Conservation (phyloP, 2,888 invertebrate species). For the Noctua janthina region DNA sequence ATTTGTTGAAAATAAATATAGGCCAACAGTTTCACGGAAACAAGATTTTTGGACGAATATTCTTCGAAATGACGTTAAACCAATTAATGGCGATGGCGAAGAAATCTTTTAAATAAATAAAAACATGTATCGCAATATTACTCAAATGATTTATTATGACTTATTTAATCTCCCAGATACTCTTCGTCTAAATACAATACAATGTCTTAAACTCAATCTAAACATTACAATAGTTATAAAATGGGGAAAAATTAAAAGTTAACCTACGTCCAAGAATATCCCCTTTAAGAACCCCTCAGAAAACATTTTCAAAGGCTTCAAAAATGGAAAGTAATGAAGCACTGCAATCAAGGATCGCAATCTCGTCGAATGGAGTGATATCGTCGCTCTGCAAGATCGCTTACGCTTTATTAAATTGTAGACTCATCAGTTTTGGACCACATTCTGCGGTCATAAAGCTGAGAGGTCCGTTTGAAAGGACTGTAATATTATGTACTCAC, state of each 20-base stretch:
- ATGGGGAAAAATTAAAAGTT: not conserved
- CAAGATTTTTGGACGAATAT: not conserved
- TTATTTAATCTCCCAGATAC: not conserved
- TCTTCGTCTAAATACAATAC: not conserved
- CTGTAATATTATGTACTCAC: constrained; percentile 28
- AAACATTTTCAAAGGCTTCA: constrained; percentile 23
- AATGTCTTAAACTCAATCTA: not conserved
- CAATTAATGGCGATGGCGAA: no score
- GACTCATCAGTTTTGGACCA: constrained; percentile 50
- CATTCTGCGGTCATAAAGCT: constrained; percentile 40
- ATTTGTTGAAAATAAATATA: constrained; percentile 20
- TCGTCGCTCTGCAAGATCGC: constrained; percentile 40
- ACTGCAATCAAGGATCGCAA: constrained; percentile 52
- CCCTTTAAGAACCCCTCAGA: not conserved
- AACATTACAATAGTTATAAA: not conserved
- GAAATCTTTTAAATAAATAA: not conserved
- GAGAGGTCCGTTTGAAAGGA: constrained; percentile 30
- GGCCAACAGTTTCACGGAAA: not conserved
- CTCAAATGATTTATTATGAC: not conserved
- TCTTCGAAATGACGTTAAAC: not conserved
- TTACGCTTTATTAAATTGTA: constrained; percentile 56
- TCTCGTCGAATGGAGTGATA: constrained; percentile 52
- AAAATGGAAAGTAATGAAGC: constrained; percentile 39
- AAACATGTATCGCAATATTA: not conserved
- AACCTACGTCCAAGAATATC: constrained; percentile 15